Percentiles rank a stretch among this genome's conserved stretches.
These are phyloP conservation scores for Parauchenoglanis punctatus DNA, from an alignment of 2,797 vertebrate species.

Conservation along the genomic window DNA sequence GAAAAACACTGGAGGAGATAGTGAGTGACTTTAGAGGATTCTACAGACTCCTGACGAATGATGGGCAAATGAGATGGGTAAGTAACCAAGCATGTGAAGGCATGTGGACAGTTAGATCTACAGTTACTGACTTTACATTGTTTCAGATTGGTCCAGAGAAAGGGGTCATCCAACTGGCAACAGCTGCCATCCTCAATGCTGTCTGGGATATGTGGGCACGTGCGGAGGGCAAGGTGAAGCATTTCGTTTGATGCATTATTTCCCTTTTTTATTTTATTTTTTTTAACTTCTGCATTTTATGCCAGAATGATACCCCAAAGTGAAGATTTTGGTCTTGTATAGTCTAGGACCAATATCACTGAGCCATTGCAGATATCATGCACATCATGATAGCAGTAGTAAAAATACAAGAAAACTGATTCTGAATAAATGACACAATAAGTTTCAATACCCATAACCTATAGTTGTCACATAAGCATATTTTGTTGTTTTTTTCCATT, in stretches of 20 bases:
- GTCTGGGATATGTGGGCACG: constrained; percentile 86
- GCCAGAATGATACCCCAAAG: neutral
- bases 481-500: constrained; percentile 7
- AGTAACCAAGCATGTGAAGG: constrained; percentile 47
- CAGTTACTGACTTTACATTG: constrained; percentile 9
- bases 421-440: neutral
- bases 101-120: neutral
- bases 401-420: neutral
- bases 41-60: constrained; percentile 79
- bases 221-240: constrained; percentile 76
- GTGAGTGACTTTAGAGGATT: constrained; percentile 80
- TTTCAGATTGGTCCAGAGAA: constrained; percentile 81
- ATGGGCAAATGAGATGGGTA: constrained; percentile 83
- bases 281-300: neutral
- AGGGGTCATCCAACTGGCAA: constrained; percentile 79
- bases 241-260: neutral
- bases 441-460: neutral
- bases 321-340: neutral
- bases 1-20: constrained; percentile 76
- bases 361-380: neutral
- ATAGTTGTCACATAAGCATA: neutral
- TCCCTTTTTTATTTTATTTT: neutral
- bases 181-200: constrained; percentile 77
- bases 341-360: neutral
- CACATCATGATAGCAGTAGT: neutral